Percentiles rank a stretch among this genome's conserved stretches.
Conservation (phyloP, 2,888 invertebrate species). For the Anaspis maculata region DNA sequence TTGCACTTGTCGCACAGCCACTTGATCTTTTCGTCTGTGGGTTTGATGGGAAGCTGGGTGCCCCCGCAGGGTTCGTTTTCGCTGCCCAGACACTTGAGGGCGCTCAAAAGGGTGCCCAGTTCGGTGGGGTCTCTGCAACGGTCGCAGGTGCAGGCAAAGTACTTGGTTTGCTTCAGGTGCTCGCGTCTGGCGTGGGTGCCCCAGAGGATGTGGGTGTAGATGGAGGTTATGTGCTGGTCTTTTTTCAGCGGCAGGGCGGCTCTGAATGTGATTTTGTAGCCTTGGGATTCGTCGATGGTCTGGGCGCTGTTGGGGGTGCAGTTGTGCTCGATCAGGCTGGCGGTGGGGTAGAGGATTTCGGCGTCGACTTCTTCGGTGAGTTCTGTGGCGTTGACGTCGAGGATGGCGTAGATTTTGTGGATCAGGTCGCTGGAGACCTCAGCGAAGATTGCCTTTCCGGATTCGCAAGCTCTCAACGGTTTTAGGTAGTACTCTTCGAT, state of each 20-base stretch:
- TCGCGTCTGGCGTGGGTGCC: constrained; percentile 58
- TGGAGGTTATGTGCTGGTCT: constrained; percentile 55
- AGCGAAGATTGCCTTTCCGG: constrained; percentile 40
- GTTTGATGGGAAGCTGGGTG: constrained; percentile 56
- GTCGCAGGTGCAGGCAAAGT: constrained; percentile 59
- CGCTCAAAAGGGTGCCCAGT: constrained; percentile 51
- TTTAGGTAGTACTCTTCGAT: constrained; percentile 50
- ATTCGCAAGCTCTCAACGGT: constrained; percentile 40
- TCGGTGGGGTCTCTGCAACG: constrained; percentile 66
- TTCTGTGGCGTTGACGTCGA: constrained; percentile 71
- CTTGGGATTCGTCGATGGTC: constrained; percentile 51
- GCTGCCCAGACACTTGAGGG: constrained; percentile 55
- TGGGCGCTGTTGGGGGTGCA: constrained; percentile 67
- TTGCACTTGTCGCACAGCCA: constrained; percentile 63
- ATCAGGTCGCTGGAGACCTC: constrained; percentile 47
- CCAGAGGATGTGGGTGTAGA: constrained; percentile 63
- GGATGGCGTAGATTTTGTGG: constrained; percentile 64
- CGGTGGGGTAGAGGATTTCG: constrained; percentile 53
- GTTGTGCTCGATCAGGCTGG: constrained; percentile 63
- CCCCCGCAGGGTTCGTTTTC: constrained; percentile 54
- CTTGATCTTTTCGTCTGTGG: constrained; percentile 48
- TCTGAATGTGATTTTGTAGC: constrained; percentile 52
- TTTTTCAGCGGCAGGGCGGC: constrained; percentile 59
- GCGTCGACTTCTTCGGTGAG: constrained; percentile 49
- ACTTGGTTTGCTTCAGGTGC: constrained; percentile 52